These are phyloP conservation scores for Acanthornis magna DNA, from an alignment of 2,797 vertebrate genomes.

Conservation along the genomic window DNA sequence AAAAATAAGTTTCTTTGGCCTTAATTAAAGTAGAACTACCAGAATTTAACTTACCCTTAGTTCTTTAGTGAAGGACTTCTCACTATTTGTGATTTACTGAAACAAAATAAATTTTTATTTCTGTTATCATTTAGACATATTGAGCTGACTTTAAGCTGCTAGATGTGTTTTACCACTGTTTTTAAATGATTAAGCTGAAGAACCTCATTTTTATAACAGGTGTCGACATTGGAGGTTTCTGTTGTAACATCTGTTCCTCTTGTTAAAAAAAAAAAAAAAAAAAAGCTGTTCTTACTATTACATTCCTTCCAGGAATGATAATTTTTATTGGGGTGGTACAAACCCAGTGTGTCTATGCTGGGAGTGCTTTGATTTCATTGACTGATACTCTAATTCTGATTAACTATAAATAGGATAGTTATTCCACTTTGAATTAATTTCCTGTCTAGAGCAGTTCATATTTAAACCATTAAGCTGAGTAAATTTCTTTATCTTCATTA, in stretches of 20 bases:
- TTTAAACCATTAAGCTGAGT: background rate
- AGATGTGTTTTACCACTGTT: background rate
- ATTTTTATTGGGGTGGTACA: background rate
- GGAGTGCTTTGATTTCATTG: background rate
- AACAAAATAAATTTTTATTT: background rate
- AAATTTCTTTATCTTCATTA: background rate
- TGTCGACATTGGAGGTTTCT: background rate
- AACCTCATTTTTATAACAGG: background rate
- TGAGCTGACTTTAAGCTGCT: background rate
- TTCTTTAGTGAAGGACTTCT: background rate
- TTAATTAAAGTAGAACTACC: background rate
- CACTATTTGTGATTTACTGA: background rate
- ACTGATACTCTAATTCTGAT: background rate
- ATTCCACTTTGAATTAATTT: constrained; percentile 4
- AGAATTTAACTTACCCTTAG: background rate
- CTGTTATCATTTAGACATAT: background rate
- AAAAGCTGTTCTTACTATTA: background rate
- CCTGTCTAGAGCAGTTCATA: background rate
- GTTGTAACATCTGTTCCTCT: background rate
- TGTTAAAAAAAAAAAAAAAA: background rate
- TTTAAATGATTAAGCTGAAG: background rate
- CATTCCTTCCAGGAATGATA: background rate
- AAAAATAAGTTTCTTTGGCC: background rate
- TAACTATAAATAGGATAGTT: background rate
- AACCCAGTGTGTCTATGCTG: background rate